Evolutionary conservation across 2,888 invertebrate genomes (phyloP), one percentile per base, ranked within the genome.

Genomic region (Metacarcinus magister): DNA sequence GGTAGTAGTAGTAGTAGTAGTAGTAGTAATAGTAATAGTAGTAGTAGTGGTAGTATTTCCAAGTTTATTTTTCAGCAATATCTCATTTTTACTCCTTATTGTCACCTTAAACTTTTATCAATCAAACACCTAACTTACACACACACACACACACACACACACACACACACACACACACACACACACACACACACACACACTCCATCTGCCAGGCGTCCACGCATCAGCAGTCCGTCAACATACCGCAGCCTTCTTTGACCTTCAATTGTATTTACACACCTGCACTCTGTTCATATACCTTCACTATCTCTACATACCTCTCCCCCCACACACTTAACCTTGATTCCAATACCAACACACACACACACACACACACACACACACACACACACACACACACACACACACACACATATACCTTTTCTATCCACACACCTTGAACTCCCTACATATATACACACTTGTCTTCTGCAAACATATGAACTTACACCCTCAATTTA

Each of bases 101-200:
- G 48, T 48, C 48, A 8, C 13, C 48, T 5, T 48, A 48, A 8
- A 8, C 13, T 48, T 48, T 13, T 13, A 13, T 48, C 13, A 48
- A 48, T 8, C 7, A 48, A 48, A 48, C 48, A 48, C 48, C 5
- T 13, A n/a, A 48, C 48, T 8, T 13, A 48, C 48, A 67, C 67
- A 67, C 67, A 67, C 67, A 67, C 67, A 67, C 67, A 67, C 67
- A 67, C 67, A 67, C 67, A 67, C 67, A 67, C 67, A 67, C 67
- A 67, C 67, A 67, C 67, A 67, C 67, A 67, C 67, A 67, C 67
- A 67, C 67, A 67, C 67, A 67, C 67, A 67, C 67, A 67, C 67
- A 67, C 67, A 67, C 67, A 67, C 67, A 67, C 82, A 82, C 28
- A 28, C 82, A 82, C 82, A 82, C 82, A 28, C 32, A 32, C 32